Evolutionary conservation across 1,140 invertebrate genomes (phyloP).

Genomic region (Saccostrea glomerata): DNA sequence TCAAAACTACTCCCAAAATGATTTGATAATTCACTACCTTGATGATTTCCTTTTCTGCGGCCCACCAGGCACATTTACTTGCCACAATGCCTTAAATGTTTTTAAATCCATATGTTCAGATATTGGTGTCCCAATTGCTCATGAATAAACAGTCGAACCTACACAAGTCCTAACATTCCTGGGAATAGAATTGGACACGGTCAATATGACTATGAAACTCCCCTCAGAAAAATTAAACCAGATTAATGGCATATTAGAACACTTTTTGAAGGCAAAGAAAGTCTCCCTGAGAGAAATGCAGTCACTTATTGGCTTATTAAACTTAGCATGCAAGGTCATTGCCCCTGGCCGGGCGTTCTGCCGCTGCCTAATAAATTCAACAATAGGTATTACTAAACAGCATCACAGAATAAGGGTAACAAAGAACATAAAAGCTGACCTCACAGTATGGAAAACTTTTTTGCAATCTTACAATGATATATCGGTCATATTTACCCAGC

Average conservation of each 20-base stretch:
- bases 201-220: neutral
- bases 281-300: too few species aligned
- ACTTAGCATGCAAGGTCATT: too few species aligned
- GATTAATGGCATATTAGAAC: too few species aligned
- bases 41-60: neutral
- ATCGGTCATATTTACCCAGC: neutral
- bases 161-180: neutral
- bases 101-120: neutral
- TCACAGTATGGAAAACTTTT: neutral
- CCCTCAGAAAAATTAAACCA: neutral
- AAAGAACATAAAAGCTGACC: too few species aligned
- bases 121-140: neutral
- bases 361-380: too few species aligned
- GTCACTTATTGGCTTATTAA: too few species aligned
- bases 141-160: too few species aligned
- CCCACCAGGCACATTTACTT: neutral
- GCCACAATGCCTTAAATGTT: neutral
- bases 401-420: too few species aligned
- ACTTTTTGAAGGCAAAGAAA: too few species aligned
- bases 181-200: neutral
- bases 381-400: too few species aligned
- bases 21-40: neutral
- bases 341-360: too few species aligned
- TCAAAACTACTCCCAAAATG: neutral
- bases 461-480: neutral